These are phyloP conservation scores for Planiliza haematocheilus DNA, from an alignment of 2,113 vertebrate species.

Conservation along the genomic window DNA sequence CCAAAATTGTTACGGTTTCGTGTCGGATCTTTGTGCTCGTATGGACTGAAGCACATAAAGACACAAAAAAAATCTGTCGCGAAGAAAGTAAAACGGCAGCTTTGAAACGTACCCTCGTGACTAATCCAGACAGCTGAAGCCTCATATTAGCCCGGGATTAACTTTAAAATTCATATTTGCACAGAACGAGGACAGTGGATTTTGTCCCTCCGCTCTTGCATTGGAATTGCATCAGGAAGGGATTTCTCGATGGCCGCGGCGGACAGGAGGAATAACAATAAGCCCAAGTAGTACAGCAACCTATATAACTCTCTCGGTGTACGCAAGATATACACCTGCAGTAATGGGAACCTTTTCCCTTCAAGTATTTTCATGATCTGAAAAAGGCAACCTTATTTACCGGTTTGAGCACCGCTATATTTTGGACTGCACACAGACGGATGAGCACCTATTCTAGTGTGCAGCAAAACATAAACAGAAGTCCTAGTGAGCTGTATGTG, in stretches of 20 bases:
- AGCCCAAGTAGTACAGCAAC: not conserved
- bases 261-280: not conserved
- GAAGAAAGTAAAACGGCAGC: too few species aligned
- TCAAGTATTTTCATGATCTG: not conserved
- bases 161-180: conserved; percentile 28
- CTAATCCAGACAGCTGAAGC: conserved; percentile 20
- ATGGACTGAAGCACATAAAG: not conserved
- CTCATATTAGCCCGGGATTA: conserved; percentile 6
- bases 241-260: conserved; percentile 1
- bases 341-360: not conserved
- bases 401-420: not conserved
- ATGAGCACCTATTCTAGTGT: not conserved
- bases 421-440: conserved; percentile 11
- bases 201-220: conserved; percentile 34
- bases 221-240: conserved; percentile 29
- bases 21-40: not conserved
- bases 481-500: not conserved
- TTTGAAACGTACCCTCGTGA: conserved; percentile 31
- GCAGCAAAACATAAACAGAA: conserved; percentile 12
- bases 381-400: not conserved
- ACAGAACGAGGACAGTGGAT: conserved; percentile 26
- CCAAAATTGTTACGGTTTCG: not conserved
- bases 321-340: not conserved
- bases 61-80: not conserved
- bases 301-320: conserved; percentile 4